Base-by-base conservation (phyloP, 1,140 invertebrate species). In the Drosophila lowei region DNA sequence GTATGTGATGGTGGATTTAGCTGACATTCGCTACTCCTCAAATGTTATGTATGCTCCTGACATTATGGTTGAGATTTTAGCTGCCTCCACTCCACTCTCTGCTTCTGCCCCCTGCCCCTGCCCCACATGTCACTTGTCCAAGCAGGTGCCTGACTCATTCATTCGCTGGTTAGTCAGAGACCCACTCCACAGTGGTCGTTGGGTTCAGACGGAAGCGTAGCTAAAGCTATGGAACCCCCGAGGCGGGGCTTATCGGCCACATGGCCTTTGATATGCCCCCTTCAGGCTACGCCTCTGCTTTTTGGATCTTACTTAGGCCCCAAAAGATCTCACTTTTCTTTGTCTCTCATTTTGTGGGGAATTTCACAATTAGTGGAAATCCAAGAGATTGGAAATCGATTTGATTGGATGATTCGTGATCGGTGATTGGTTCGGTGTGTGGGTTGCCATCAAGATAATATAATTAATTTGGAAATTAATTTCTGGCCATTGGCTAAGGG, bases 301-400 rank as follows among this genome's bases (percentile, higher is more conserved):
- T 21, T 30, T 38, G 11, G 18, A 23, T 47, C 42, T 77, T 58
- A 59, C 44, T 57, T 47, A 41, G 46, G 50, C 60, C 34, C 52
- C 21, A 6, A 28, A 6, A 60, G 49, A 77, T 56, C 41, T 57
- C 23, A 50, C 44, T 48, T 72, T 72, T 42, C 59, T 72, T 56
- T 72, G 46, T 63, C 57, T 65, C 34, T 38, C 34, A 60, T 30
- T 53, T 63, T 61, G 44, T 28, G 52, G 3, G 34, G 34, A 38
- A 85, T 85, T 85, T 85, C 80, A 74, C 80, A 85, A 85, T 85
- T 61, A 58, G 47, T 77, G 77, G 64, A 85, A 85, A 86, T 76
- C 65, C 50, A 62, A 67, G 72, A 28, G 52, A 68, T 53, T 70
- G 62, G 21, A 58, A 84, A 79, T 63, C 50, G 71, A 62, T 73